These are phyloP conservation scores for Microcebus ravelobensis DNA, from an alignment of 2,113 vertebrate genomes.

Conservation along the genomic window DNA sequence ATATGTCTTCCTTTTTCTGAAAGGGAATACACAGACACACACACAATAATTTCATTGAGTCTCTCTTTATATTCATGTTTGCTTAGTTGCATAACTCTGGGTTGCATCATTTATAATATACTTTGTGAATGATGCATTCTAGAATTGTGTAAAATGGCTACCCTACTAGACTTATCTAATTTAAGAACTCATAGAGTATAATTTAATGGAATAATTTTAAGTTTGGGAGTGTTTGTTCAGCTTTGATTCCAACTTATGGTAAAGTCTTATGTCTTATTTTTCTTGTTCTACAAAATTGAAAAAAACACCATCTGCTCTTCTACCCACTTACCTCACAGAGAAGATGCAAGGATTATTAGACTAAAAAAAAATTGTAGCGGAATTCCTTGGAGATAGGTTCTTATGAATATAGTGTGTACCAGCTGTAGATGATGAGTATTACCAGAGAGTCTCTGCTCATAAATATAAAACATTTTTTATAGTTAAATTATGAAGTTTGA, in stretches of 20 bases:
- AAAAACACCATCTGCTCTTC: constrained; percentile 19
- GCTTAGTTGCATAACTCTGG: neutral
- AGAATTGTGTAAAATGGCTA: constrained; percentile 27
- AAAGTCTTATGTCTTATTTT: constrained; percentile 22
- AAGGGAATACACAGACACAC: neutral
- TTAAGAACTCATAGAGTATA: constrained; percentile 29
- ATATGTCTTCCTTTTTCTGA: neutral
- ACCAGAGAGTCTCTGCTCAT: constrained; percentile 1
- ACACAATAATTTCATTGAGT: neutral
- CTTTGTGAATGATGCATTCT: neutral
- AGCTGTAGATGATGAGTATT: constrained; percentile 35
- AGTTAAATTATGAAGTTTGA: constrained; percentile 31
- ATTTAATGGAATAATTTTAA: constrained; percentile 48
- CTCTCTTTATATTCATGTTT: constrained; percentile 32
- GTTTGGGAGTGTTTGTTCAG: constrained; percentile 39
- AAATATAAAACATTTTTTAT: constrained; percentile 2
- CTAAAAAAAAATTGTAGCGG: neutral
- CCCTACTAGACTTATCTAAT: constrained; percentile 12
- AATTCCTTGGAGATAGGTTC: constrained; percentile 36
- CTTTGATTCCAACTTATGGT: constrained; percentile 15
- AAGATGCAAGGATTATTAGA: constrained; percentile 42
- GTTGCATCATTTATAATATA: neutral
- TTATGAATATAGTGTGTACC: neutral
- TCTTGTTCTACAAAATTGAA: constrained; percentile 40
- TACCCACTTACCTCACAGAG: constrained; percentile 8